phyloP scores from a whole-genome alignment of 2,113 vertebrate species.

The Sisor rabdophorus region DNA sequence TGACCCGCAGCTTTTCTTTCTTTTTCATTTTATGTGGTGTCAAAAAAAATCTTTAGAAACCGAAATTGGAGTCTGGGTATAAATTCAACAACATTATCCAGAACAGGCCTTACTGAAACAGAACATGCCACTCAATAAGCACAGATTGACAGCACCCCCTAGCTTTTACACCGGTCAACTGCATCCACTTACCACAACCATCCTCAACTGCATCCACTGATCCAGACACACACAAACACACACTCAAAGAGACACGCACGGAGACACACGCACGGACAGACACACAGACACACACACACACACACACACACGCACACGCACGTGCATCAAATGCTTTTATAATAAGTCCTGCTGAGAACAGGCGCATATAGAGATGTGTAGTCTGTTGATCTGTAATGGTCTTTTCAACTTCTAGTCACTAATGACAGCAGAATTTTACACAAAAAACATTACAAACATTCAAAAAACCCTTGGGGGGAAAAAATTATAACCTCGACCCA shows the following conservation, averaged over 20 bases:
- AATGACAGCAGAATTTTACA: conserved; percentile 14
- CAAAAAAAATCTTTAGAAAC: no score
- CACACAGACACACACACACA: no score
- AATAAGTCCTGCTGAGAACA: neutral
- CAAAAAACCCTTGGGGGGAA: neutral
- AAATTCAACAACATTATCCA: conserved; percentile 1
- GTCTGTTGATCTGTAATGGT: neutral
- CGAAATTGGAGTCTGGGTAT: neutral
- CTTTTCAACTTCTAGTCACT: neutral
- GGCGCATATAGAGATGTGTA: neutral
- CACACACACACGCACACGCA: conserved; percentile 16
- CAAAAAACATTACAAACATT: neutral
- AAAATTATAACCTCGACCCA: neutral
- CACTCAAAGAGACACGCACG: neutral
- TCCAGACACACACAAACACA: neutral
- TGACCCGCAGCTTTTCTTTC: no score
- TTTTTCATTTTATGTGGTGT: no score
- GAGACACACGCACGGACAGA: neutral
- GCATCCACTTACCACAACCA: conserved; percentile 29
- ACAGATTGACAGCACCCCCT: conserved; percentile 60
- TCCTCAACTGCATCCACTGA: neutral
- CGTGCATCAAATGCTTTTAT: conserved; percentile 12
- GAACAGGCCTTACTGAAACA: neutral
- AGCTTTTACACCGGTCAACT: conserved; percentile 48
- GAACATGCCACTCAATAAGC: conserved; percentile 39